Evolutionary conservation across 1,140 invertebrate genomes (phyloP).

Genomic region (Tetramorium simillimum): DNA sequence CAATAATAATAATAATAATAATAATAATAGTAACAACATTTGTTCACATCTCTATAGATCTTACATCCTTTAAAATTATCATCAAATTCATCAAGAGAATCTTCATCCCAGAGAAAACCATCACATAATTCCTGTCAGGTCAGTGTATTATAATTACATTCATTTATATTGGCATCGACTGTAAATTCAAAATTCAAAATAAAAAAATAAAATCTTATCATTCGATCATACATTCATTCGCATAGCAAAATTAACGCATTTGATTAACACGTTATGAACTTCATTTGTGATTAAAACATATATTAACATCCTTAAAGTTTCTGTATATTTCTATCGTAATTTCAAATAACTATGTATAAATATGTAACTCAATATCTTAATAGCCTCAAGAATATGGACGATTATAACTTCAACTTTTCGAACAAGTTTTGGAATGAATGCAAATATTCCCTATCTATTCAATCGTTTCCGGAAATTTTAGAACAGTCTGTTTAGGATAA

Average conservation of each 20-base stretch:
- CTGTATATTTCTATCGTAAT: constrained; percentile 21
- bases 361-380: constrained; percentile 24
- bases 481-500: constrained; percentile 85
- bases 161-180: background rate
- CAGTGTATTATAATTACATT: constrained; percentile 67
- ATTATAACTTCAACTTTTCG: constrained; percentile 66
- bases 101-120: constrained; percentile 86
- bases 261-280: background rate
- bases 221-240: background rate
- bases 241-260: background rate
- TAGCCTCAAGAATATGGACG: constrained; percentile 47
- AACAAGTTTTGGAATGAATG: constrained; percentile 66
- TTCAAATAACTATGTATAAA: background rate
- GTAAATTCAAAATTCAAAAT: constrained; percentile 11
- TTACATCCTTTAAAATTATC: constrained; percentile 88
- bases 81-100: constrained; percentile 87
- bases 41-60: constrained; percentile 80
- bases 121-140: constrained; percentile 88
- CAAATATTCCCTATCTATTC: constrained; percentile 70
- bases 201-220: background rate
- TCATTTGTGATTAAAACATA: background rate
- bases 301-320: background rate
- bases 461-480: constrained; percentile 77
- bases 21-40: constrained; percentile 12
- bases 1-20: background rate